Percentiles rank a stretch among this genome's conserved stretches.
Conservation (phyloP, 1,140 invertebrate genomes). For the Meloidogyne chitwoodi region DNA sequence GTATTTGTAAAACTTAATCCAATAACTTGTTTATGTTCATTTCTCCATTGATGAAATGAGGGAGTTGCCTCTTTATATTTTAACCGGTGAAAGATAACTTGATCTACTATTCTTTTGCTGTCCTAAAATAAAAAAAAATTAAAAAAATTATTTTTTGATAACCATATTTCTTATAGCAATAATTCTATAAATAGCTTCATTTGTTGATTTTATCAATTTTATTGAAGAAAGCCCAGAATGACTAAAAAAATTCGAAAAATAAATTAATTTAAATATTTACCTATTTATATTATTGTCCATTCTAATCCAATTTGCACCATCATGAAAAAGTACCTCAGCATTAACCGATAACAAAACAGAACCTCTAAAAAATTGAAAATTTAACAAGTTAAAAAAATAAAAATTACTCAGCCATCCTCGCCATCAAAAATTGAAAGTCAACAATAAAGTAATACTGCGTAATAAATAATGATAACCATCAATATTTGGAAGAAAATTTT, state of each 20-base stretch:
- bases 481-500: neutral
- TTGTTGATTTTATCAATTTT: conserved; percentile 1
- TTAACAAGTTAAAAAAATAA: neutral
- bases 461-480: neutral
- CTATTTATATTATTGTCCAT: neutral
- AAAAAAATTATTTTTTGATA: neutral
- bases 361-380: neutral
- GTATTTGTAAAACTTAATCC: conserved; percentile 9
- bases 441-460: neutral
- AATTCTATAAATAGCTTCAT: conserved; percentile 9
- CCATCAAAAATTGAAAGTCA: neutral
- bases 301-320: conserved; percentile 14
- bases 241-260: neutral
- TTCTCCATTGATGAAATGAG: conserved; percentile 19
- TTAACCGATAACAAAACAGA: conserved; percentile 7
- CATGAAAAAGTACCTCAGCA: conserved; percentile 8
- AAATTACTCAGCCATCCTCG: neutral
- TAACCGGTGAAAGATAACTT: conserved; percentile 4
- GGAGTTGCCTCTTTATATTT: conserved; percentile 21
- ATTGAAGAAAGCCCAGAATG: conserved; percentile 1
- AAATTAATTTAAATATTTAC: neutral
- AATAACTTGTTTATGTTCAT: conserved; percentile 18
- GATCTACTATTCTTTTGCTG: conserved; percentile 3
- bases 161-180: conserved; percentile 8
- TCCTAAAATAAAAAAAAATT: neutral